These are phyloP conservation scores for Microplitis demolitor DNA, from an alignment of 1,140 invertebrate species.

Conservation along the genomic window DNA sequence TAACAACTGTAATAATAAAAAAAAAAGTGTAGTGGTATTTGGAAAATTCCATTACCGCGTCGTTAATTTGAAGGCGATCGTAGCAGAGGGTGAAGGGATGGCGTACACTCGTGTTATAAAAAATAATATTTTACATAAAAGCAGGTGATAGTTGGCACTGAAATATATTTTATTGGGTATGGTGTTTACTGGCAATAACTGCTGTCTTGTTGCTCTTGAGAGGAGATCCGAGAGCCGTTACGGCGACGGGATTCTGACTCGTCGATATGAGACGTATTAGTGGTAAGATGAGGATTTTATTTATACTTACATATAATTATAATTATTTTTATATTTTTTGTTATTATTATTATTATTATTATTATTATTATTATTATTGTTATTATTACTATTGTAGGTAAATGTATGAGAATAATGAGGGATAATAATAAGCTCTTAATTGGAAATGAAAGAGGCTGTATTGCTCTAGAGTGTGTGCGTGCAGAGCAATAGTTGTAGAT, in stretches of 20 bases:
- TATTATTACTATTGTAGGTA: background rate
- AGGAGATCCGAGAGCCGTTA: background rate
- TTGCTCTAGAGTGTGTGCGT: background rate
- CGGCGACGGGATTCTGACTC: slow-evolving; percentile 4
- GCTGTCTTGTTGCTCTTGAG: slow-evolving; percentile 1
- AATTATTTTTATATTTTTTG: too few relatives aligned
- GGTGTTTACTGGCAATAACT: slow-evolving; percentile 13
- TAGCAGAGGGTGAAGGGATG: slow-evolving; percentile 8
- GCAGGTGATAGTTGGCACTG: slow-evolving; percentile 17
- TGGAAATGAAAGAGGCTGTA: background rate
- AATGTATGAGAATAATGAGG: background rate
- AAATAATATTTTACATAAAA: background rate
- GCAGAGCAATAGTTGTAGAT: background rate
- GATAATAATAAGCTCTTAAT: background rate
- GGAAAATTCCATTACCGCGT: background rate
- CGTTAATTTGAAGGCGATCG: background rate
- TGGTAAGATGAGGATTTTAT: slow-evolving; percentile 40
- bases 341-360: too few relatives aligned
- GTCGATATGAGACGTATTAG: slow-evolving; percentile 53
- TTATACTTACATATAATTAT: background rate
- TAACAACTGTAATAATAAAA: background rate
- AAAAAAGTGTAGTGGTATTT: background rate
- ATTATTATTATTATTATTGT: too few relatives aligned
- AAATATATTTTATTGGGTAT: slow-evolving; percentile 12
- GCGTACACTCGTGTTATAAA: slow-evolving; percentile 15